Percentiles rank a stretch among this genome's conserved stretches.
These are phyloP conservation scores for Tenthredo amoena DNA, from an alignment of 2,888 invertebrate species.

Conservation along the genomic window DNA sequence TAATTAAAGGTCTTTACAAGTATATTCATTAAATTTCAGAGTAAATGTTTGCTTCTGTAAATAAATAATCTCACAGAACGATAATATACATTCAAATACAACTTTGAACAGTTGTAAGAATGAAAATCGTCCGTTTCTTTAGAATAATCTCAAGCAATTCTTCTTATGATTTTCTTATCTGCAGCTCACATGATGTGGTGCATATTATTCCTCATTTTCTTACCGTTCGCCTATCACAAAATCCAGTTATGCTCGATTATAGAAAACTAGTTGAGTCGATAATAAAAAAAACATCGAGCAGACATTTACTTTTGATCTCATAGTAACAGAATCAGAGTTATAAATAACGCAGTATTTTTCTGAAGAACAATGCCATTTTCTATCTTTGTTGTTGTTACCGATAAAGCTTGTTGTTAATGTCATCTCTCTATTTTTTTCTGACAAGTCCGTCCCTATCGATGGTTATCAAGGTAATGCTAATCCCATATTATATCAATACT, in stretches of 20 bases:
- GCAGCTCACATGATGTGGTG: neutral
- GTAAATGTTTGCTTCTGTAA: conserved; percentile 70
- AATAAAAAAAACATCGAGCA: conserved; percentile 58
- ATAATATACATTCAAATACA: neutral
- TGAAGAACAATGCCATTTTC: conserved; percentile 68
- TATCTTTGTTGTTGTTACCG: conserved; percentile 75
- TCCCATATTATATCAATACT: conserved; percentile 78
- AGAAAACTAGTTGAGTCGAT: conserved; percentile 27
- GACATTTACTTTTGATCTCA: conserved; percentile 65
- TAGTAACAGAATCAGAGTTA: conserved; percentile 17
- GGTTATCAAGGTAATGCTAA: conserved; percentile 79
- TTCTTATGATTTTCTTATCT: neutral
- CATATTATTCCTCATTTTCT: neutral
- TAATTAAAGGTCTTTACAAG: neutral
- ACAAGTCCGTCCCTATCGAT: conserved; percentile 79
- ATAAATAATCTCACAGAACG: conserved; percentile 13
- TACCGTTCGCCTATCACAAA: neutral
- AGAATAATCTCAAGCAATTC: neutral
- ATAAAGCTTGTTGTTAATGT: conserved; percentile 78
- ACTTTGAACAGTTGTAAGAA: neutral
- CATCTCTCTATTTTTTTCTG: conserved; percentile 79
- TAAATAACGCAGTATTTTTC: conserved; percentile 11
- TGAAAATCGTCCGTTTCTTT: neutral
- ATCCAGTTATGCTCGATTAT: neutral
- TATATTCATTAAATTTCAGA: conserved; percentile 59